Evolutionary conservation across 2,888 invertebrate genomes (phyloP).

Genomic region (Eupithecia pulchellata): DNA sequence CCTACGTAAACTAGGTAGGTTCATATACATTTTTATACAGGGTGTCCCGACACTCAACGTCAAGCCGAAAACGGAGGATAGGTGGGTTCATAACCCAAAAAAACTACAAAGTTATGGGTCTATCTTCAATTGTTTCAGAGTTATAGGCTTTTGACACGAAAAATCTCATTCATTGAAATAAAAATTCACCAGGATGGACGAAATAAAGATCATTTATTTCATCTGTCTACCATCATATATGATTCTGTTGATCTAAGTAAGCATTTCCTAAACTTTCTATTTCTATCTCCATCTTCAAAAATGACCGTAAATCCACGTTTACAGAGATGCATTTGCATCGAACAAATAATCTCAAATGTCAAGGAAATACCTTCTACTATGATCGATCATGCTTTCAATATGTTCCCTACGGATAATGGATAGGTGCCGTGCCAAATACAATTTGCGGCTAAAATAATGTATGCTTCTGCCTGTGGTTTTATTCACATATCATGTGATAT

Average conservation of each 20-base stretch:
- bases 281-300: background rate
- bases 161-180: too few relatives aligned
- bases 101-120: too few relatives aligned
- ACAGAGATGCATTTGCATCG: constrained; percentile 15
- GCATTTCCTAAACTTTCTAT: background rate
- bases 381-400: constrained; percentile 32
- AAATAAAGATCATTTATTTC: background rate
- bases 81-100: too few relatives aligned
- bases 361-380: constrained; percentile 20
- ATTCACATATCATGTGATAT: background rate
- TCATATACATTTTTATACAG: too few relatives aligned
- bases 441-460: constrained; percentile 8
- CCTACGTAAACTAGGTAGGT: too few relatives aligned
- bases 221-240: background rate
- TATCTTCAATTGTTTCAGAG: background rate
- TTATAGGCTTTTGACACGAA: too few relatives aligned
- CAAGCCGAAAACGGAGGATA: too few relatives aligned
- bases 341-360: constrained; percentile 21
- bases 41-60: too few relatives aligned
- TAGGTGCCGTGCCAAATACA: constrained; percentile 8
- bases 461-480: background rate
- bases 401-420: constrained; percentile 28
- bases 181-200: too few relatives aligned
- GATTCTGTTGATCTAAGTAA: background rate
- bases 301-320: background rate